Conservation (phyloP, 2,113 vertebrate genomes). For the Tylochromis polylepis region DNA sequence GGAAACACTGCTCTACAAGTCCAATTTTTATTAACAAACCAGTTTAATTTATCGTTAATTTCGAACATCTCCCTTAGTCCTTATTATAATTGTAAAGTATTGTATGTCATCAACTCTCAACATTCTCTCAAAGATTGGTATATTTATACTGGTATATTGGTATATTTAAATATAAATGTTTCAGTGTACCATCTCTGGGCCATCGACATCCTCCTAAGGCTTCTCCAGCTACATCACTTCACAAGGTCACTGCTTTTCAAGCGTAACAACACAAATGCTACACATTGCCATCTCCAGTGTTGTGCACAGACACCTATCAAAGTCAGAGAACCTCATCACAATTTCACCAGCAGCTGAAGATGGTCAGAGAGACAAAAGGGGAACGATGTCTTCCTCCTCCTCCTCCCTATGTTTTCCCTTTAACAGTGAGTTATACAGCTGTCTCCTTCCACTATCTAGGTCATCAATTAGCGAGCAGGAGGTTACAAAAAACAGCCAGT, state of each 20-base stretch:
- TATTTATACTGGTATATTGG: neutral
- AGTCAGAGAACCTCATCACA: constrained; percentile 7
- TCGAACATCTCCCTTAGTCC: no score
- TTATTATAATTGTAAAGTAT: neutral
- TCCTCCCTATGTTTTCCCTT: constrained; percentile 19
- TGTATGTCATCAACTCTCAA: no score
- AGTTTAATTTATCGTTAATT: neutral
- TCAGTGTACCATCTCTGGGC: neutral
- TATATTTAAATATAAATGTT: neutral
- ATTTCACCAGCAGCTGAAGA: constrained; percentile 7
- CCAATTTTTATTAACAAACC: neutral
- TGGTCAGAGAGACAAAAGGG: constrained; percentile 22
- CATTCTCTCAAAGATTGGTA: neutral
- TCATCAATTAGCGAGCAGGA: constrained; percentile 68
- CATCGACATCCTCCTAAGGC: neutral
- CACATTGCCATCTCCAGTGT: neutral
- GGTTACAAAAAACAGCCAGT: constrained; percentile 10
- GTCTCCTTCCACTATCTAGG: constrained; percentile 55
- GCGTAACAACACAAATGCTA: neutral
- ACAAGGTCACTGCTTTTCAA: constrained; percentile 15
- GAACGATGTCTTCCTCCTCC: neutral
- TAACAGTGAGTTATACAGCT: constrained; percentile 59
- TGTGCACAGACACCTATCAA: constrained; percentile 5
- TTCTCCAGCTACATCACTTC: neutral
- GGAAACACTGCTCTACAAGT: no score